A percentile compares a stretch with the other conserved stretches of the same genome.
phyloP scores from a whole-genome alignment of 2,888 invertebrate genomes.

The Uloborus plumipes region DNA sequence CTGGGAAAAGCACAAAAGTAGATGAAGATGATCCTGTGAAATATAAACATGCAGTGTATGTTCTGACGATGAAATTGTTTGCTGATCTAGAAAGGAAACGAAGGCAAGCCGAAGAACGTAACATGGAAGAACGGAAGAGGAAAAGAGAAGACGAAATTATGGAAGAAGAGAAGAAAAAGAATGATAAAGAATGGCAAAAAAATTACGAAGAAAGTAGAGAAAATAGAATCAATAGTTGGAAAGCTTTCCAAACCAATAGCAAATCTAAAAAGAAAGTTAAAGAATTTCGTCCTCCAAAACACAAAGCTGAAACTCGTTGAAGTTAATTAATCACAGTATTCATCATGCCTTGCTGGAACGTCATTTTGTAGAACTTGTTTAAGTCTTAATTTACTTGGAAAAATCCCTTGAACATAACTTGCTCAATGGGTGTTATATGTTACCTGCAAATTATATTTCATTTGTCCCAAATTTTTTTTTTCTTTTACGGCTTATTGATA shows the following conservation, averaged over 20 bases:
- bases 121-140: constrained; percentile 92
- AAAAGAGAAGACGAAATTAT: constrained; percentile 94
- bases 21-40: constrained; percentile 79
- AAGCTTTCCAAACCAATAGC: constrained; percentile 85
- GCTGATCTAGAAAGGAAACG: constrained; percentile 96
- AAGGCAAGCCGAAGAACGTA: constrained; percentile 87
- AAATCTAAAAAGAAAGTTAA: constrained; percentile 84
- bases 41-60: constrained; percentile 90
- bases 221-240: constrained; percentile 93
- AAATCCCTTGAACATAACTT: too few species aligned
- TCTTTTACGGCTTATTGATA: too few species aligned
- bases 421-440: too few species aligned
- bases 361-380: too few species aligned
- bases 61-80: constrained; percentile 97
- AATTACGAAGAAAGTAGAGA: constrained; percentile 98
- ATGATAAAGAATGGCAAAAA: constrained; percentile 97
- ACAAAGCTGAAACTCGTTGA: constrained; percentile 93
- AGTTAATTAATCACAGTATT: not conserved
- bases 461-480: too few species aligned
- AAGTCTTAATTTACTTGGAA: too few species aligned
- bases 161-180: constrained; percentile 88
- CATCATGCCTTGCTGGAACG: too few species aligned
- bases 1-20: constrained; percentile 80
- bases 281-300: constrained; percentile 90
- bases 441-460: too few species aligned